Percentiles rank a stretch among this genome's conserved stretches.
Evolutionary conservation across 2,888 invertebrate genomes (phyloP).

Genomic region (Steromphala cineraria): DNA sequence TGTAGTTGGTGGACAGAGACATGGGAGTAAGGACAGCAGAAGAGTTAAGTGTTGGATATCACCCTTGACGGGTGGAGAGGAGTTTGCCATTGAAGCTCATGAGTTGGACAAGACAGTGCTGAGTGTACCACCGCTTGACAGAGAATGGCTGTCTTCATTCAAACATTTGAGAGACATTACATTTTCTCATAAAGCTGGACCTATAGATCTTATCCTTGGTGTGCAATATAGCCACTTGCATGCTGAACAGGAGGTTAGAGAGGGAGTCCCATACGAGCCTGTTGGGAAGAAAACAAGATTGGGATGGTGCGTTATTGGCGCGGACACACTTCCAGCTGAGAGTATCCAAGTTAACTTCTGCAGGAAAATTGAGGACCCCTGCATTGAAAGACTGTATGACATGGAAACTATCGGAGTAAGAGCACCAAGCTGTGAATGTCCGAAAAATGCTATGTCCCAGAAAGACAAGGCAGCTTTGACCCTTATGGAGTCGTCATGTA

Average conservation of each 20-base stretch:
- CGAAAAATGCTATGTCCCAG: not conserved
- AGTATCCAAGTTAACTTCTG: slow-evolving; percentile 13
- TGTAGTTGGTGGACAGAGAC: not conserved
- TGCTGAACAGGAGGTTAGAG: slow-evolving; percentile 12
- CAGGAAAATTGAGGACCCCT: not conserved
- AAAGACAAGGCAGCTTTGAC: not conserved
- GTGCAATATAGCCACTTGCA: slow-evolving; percentile 28
- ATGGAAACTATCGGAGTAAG: slow-evolving; percentile 22
- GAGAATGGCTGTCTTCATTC: not conserved
- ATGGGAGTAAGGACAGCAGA: not conserved
- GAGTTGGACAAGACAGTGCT: slow-evolving; percentile 28
- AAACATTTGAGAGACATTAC: too few relatives aligned
- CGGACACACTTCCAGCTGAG: slow-evolving; percentile 16
- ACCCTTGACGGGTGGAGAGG: not conserved
- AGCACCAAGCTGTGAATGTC: slow-evolving; percentile 16
- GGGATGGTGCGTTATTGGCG: slow-evolving; percentile 29
- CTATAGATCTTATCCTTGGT: slow-evolving; percentile 18
- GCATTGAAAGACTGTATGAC: slow-evolving; percentile 22
- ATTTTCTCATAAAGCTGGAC: slow-evolving; percentile 13
- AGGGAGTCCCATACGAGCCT: slow-evolving; percentile 21
- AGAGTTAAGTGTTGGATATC: slow-evolving; percentile 23
- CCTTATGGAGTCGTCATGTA: not conserved
- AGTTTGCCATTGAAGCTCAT: slow-evolving; percentile 27
- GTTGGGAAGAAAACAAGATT: slow-evolving; percentile 19
- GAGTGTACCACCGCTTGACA: slow-evolving; percentile 13